These are phyloP conservation scores for Addax nasomaculatus DNA, from an alignment of 2,113 vertebrate species.

Conservation along the genomic window DNA sequence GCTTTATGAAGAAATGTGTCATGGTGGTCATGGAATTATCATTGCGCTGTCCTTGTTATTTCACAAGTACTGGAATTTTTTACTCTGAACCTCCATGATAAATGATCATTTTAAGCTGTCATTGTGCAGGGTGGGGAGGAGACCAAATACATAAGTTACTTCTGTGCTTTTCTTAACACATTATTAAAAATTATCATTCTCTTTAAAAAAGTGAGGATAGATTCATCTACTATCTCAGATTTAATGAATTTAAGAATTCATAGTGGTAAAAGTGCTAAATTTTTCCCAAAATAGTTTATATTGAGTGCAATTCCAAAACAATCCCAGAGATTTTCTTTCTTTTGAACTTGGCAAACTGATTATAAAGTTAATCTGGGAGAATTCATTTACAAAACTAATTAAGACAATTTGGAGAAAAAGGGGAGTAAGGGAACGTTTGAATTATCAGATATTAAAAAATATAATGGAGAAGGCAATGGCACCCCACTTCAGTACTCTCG, in stretches of 20 bases:
- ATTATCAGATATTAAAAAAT: background rate
- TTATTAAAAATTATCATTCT: background rate
- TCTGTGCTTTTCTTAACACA: background rate
- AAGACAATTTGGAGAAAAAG: background rate
- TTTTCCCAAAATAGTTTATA: background rate
- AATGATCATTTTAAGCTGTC: background rate
- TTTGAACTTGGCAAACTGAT: background rate
- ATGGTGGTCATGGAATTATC: background rate
- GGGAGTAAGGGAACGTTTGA: background rate
- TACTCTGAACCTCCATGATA: background rate
- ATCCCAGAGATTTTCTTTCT: background rate
- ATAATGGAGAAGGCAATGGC: too few species aligned
- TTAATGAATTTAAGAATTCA: background rate
- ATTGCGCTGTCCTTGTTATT: background rate
- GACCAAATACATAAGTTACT: background rate
- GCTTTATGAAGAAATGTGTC: background rate
- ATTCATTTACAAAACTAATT: background rate
- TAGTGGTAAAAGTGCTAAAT: background rate
- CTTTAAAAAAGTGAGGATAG: background rate
- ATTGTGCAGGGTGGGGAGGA: background rate
- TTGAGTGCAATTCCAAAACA: background rate
- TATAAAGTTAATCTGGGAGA: background rate
- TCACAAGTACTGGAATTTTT: background rate
- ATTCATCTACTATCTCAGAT: background rate
- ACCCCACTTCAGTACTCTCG: too few species aligned